Evolutionary conservation across 2,797 vertebrate species (phyloP).

Genomic region (Thunnus albacares): DNA sequence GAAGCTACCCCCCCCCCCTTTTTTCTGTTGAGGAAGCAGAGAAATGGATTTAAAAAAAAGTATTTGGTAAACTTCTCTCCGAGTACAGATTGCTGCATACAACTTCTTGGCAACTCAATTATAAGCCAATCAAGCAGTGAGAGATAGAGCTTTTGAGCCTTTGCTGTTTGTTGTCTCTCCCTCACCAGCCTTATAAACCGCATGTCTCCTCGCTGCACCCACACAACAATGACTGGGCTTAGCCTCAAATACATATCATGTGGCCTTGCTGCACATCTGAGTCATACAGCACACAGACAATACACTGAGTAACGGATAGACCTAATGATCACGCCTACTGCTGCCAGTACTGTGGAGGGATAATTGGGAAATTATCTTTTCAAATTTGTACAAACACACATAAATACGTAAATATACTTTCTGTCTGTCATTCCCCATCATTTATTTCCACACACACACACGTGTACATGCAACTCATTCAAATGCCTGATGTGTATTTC

Average conservation of each 20-base stretch:
- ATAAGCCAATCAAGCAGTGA: slow-evolving; percentile 71
- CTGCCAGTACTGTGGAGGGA: slow-evolving; percentile 25
- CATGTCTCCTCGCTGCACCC: slow-evolving; percentile 42
- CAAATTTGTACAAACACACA: slow-evolving; percentile 59
- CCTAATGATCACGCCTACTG: slow-evolving; percentile 41
- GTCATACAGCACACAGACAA: slow-evolving; percentile 52
- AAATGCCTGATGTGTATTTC: slow-evolving; percentile 56
- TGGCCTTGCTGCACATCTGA: slow-evolving; percentile 57
- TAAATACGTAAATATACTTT: slow-evolving; percentile 37
- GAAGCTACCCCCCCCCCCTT: slow-evolving; percentile 20
- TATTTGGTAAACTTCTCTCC: slow-evolving; percentile 59
- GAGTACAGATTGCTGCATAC: slow-evolving; percentile 50
- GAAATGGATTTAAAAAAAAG: slow-evolving; percentile 65
- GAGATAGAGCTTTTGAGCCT: slow-evolving; percentile 59
- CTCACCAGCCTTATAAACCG: slow-evolving; percentile 15
- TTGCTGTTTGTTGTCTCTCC: slow-evolving; percentile 23
- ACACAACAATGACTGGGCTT: slow-evolving; percentile 57
- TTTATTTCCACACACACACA: slow-evolving; percentile 30
- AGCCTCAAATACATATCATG: slow-evolving; percentile 54
- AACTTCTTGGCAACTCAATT: slow-evolving; percentile 75
- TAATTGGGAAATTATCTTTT: slow-evolving; percentile 49
- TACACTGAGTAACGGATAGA: slow-evolving; percentile 28
- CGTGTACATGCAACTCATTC: slow-evolving; percentile 2
- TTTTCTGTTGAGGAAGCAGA: slow-evolving; percentile 30
- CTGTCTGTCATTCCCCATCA: slow-evolving; percentile 21